Conservation (phyloP, 2,888 invertebrate species). For the Pheosia tremula region DNA sequence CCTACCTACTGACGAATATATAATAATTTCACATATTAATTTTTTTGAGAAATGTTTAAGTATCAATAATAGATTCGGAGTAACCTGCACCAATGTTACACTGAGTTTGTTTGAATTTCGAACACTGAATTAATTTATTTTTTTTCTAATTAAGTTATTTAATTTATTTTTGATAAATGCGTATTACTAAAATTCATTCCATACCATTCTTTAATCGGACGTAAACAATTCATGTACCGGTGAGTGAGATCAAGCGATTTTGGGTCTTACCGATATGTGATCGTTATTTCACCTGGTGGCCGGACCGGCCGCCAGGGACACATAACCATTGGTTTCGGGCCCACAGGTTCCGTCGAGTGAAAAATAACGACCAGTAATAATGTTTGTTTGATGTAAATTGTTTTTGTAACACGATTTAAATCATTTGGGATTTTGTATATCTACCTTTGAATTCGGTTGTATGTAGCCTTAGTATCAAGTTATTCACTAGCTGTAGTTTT, state of each 20-base stretch:
- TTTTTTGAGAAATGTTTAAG: too few relatives aligned
- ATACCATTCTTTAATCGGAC: conserved; percentile 32
- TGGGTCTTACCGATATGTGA: conserved; percentile 47
- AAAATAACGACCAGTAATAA: conserved; percentile 51
- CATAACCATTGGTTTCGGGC: conserved; percentile 57
- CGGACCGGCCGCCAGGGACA: conserved; percentile 61
- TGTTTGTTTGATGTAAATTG: conserved; percentile 52
- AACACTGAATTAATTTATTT: too few relatives aligned
- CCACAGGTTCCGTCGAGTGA: conserved; percentile 46
- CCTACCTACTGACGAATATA: background rate
- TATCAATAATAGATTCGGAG: too few relatives aligned
- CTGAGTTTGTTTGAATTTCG: too few relatives aligned
- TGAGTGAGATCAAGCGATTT: conserved; percentile 41
- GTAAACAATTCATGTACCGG: conserved; percentile 60
- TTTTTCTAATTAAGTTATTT: too few relatives aligned
- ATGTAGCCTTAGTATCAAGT: background rate
- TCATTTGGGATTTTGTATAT: conserved; percentile 12
- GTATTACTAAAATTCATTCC: background rate
- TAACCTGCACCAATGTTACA: too few relatives aligned
- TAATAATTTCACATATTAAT: too few relatives aligned
- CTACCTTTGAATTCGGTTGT: background rate
- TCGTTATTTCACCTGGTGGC: conserved; percentile 71
- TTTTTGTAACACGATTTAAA: conserved; percentile 40
- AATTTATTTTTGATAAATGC: too few relatives aligned
- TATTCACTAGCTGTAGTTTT: background rate